Evolutionary conservation across 2,113 vertebrate species (phyloP).

Genomic region (Nicator chloris): DNA sequence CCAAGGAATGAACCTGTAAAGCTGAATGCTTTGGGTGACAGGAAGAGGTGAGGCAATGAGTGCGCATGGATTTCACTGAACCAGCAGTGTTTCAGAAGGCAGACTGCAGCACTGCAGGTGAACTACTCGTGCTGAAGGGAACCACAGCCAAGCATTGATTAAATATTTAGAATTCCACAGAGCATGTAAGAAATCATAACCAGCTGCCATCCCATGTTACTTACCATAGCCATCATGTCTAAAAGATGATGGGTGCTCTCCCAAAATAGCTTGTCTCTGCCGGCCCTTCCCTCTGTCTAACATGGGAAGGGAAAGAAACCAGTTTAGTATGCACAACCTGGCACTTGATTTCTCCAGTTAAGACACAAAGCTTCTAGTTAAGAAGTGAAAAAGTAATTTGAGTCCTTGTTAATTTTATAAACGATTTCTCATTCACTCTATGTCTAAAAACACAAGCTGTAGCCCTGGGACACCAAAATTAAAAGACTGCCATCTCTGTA

Average conservation of each 20-base stretch:
- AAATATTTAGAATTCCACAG: neutral
- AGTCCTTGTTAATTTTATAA: conserved; percentile 70
- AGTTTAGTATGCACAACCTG: conserved; percentile 61
- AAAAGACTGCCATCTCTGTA: conserved; percentile 48
- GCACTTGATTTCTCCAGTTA: conserved; percentile 4
- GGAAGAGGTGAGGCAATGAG: neutral
- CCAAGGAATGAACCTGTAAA: neutral
- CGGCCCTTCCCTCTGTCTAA: conserved; percentile 92
- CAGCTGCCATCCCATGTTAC: conserved; percentile 40
- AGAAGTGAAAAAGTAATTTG: conserved; percentile 42
- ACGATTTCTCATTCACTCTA: conserved; percentile 53
- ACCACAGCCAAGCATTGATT: neutral
- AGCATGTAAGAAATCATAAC: neutral
- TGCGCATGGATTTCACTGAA: neutral
- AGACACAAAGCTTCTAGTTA: conserved; percentile 57
- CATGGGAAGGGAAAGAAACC: conserved; percentile 70
- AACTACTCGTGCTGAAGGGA: neutral
- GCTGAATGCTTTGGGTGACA: neutral
- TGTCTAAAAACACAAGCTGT: conserved; percentile 64
- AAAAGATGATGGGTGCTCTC: conserved; percentile 93
- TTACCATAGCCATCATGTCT: conserved; percentile 92
- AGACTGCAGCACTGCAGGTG: neutral
- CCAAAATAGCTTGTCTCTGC: conserved; percentile 94
- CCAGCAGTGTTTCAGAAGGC: neutral
- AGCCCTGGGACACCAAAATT: conserved; percentile 58